These are phyloP conservation scores for Nymphicus hollandicus DNA, from an alignment of 2,113 vertebrate species.

Conservation along the genomic window DNA sequence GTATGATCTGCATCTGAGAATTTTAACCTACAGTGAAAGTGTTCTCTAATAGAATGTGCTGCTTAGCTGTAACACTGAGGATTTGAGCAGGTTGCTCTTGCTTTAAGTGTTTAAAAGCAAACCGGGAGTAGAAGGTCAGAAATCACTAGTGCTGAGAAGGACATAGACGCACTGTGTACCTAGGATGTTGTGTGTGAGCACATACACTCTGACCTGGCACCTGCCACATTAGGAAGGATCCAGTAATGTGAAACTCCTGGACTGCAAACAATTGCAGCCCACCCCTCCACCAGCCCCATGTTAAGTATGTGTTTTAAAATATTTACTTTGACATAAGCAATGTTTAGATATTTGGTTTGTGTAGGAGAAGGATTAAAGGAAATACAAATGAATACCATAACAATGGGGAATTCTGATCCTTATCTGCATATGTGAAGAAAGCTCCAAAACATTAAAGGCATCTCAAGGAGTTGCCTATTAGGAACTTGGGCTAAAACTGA, in stretches of 20 bases:
- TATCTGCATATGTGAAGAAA: background rate
- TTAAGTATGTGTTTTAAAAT: background rate
- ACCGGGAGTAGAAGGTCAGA: slow-evolving; percentile 30
- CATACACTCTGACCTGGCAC: background rate
- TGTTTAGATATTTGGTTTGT: background rate
- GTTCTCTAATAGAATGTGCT: background rate
- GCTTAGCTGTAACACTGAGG: slow-evolving; percentile 4
- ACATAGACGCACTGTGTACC: background rate
- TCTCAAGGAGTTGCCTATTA: background rate
- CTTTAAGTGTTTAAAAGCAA: slow-evolving; percentile 32
- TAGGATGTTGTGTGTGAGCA: background rate
- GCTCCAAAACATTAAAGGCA: background rate
- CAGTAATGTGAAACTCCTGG: background rate
- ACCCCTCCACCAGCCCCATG: background rate
- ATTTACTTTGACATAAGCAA: background rate
- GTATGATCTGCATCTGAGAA: slow-evolving; percentile 15
- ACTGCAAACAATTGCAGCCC: background rate
- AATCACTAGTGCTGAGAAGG: background rate
- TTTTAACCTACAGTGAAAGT: slow-evolving; percentile 8
- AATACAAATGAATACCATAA: background rate
- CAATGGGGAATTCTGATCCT: background rate
- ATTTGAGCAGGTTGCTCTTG: slow-evolving; percentile 10
- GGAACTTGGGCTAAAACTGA: background rate
- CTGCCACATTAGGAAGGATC: background rate
- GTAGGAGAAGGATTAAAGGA: background rate